A percentile compares a stretch with the other conserved stretches of the same genome.
These are phyloP conservation scores for Synanthedon vespiformis DNA, from an alignment of 2,888 invertebrate species.

Conservation along the genomic window DNA sequence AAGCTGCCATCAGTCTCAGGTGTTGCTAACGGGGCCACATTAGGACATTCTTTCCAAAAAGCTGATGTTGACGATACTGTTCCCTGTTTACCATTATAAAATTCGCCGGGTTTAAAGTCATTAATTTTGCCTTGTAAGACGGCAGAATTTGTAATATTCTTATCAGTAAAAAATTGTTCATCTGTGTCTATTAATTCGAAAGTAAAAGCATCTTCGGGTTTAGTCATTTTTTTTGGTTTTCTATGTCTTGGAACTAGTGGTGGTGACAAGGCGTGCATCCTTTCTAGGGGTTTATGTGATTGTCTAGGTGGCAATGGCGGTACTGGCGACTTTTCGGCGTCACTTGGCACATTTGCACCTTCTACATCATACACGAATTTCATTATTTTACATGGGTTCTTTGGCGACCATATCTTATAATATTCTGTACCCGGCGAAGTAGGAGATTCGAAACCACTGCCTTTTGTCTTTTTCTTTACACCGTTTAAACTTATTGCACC, in stretches of 20 bases:
- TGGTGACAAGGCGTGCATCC: conserved; percentile 77
- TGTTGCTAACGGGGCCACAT: conserved; percentile 70
- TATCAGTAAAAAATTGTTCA: conserved; percentile 72
- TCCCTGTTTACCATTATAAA: conserved; percentile 53
- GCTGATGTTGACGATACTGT: conserved; percentile 47
- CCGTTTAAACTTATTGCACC: conserved; percentile 60
- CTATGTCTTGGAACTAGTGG: conserved; percentile 77
- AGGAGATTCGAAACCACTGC: conserved; percentile 64
- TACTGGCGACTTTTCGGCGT: conserved; percentile 63
- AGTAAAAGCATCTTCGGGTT: conserved; percentile 82
- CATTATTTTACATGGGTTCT: conserved; percentile 70
- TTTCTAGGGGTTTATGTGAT: conserved; percentile 81
- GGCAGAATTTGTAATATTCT: conserved; percentile 57
- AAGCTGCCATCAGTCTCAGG: conserved; percentile 73
- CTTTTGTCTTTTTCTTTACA: conserved; percentile 75
- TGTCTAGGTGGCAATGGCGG: conserved; percentile 77
- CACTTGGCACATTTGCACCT: conserved; percentile 49
- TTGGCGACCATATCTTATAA: conserved; percentile 77
- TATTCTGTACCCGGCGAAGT: conserved; percentile 74
- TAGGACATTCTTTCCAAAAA: conserved; percentile 54
- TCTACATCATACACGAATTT: conserved; percentile 67
- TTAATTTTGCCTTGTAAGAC: conserved; percentile 46
- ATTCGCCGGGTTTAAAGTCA: conserved; percentile 64
- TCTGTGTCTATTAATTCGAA: conserved; percentile 89
- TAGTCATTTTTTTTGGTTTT: conserved; percentile 74